Evolutionary conservation across 1,140 invertebrate genomes (phyloP), one percentile per base, ranked within the genome.

Genomic region (Hylyphantes graminicola): DNA sequence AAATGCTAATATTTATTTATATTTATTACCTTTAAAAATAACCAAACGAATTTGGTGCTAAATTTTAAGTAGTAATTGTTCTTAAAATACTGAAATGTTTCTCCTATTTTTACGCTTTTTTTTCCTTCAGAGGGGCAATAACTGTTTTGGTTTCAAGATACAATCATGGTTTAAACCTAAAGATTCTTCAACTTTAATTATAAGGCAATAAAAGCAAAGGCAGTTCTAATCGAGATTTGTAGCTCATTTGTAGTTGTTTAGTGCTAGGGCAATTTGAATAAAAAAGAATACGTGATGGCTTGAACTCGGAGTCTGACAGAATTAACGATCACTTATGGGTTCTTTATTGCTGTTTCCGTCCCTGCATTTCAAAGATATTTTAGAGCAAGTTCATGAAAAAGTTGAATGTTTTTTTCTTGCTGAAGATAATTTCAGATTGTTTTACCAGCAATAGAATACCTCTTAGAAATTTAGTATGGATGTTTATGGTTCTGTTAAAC

Each of bases 1-100:
- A 76, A 53, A 76, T 63, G 59, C 48, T 57, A 64, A 76, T 63
- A 76, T 76, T 76, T 61, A 76, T 76, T 64, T 76, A 76, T 61
- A 76, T 76, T 51, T 64, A 76, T 76, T 61, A 76, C 19, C 64
- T 48, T 21, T 63, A 76, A 35, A 35, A 35, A 76, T 76, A 48
- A 57, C 72, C 17, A 74, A 57, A 35, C 35, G 35, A 35, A 35
- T 35, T 57, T 51, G 72, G 48, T 15, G 67, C 72, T 17, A 17
- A 48, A 51, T 70, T 70, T 70, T 70, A 74, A 57, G 21, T 57
- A 35, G 72, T 57, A 35, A 55, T 57, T 55, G 19, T 74, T 0
- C 19, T 74, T 57, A 13, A 74, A 59, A 11, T 74, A 57, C 72
- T 55, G 48, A 5, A 7, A 2, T 59, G 11, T 35, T 65, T 65